These are phyloP conservation scores for Corvus moneduloides DNA, from an alignment of 2,113 vertebrate species.

Conservation along the genomic window DNA sequence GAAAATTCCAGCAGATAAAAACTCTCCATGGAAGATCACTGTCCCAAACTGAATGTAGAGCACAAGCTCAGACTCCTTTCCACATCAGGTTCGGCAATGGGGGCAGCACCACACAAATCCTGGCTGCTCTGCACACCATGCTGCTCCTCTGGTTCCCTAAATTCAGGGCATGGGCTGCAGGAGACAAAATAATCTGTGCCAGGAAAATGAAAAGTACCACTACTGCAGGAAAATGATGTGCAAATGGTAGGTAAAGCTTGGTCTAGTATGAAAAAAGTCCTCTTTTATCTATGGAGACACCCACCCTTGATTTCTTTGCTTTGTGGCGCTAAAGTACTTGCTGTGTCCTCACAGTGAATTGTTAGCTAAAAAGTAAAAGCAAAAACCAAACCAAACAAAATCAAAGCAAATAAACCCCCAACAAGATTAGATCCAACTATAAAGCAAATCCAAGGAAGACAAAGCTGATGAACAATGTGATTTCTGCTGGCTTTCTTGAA, in stretches of 20 bases:
- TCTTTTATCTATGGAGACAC: not conserved
- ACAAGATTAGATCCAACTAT: not conserved
- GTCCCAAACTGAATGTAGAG: not conserved
- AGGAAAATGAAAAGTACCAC: not conserved
- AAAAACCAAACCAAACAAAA: not conserved
- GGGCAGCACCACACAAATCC: not conserved
- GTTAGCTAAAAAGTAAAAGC: not conserved
- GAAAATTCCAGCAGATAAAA: not conserved
- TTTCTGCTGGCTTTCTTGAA: not conserved
- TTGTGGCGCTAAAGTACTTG: not conserved
- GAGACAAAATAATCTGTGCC: not conserved
- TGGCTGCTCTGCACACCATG: not conserved
- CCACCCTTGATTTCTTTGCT: not conserved
- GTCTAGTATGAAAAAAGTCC: not conserved
- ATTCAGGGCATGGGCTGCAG: not conserved
- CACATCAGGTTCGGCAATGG: not conserved
- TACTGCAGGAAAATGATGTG: not conserved
- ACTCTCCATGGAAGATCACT: not conserved
- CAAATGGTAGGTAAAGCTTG: not conserved
- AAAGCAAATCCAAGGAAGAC: not conserved
- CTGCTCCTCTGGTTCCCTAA: not conserved
- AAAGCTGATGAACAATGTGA: not conserved
- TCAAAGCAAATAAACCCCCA: not conserved
- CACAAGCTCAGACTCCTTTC: not conserved
- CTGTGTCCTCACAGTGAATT: not conserved